Percentiles rank a stretch among this genome's conserved stretches.
phyloP scores from a whole-genome alignment of 2,797 vertebrate genomes.

The Periophthalmus magnuspinnatus region DNA sequence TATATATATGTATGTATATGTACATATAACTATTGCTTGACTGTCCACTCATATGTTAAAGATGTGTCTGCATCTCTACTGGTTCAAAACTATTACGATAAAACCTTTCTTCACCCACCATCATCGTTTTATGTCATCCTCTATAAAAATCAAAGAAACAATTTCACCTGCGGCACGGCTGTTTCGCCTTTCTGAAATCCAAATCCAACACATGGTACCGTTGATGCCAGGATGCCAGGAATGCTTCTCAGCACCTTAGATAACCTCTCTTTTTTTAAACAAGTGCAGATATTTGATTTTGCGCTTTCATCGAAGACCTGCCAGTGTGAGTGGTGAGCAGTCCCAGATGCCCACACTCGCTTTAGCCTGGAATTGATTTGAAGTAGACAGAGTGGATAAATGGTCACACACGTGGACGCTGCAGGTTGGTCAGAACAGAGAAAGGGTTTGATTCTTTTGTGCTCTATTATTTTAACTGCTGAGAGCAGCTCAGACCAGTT shows the following conservation, averaged over 20 bases:
- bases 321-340: conserved; percentile 14
- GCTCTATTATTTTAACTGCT: conserved; percentile 33
- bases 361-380: conserved; percentile 31
- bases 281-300: conserved; percentile 10
- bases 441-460: conserved; percentile 10
- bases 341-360: not conserved
- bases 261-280: not conserved
- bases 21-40: not conserved
- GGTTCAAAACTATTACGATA: not conserved
- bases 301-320: conserved; percentile 13
- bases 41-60: not conserved
- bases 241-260: not conserved
- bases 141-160: too few species aligned
- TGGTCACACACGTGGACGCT: not conserved
- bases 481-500: conserved; percentile 10
- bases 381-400: conserved; percentile 26
- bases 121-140: too few species aligned
- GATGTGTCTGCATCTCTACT: not conserved
- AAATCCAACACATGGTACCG: not conserved
- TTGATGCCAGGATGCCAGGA: not conserved
- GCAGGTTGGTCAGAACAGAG: conserved; percentile 13
- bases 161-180: not conserved
- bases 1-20: too few species aligned
- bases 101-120: too few species aligned
- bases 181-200: not conserved